A percentile compares a stretch with the other conserved stretches of the same genome.
These are phyloP conservation scores for Hybos culiciformis DNA, from an alignment of 2,888 invertebrate genomes.

Conservation along the genomic window DNA sequence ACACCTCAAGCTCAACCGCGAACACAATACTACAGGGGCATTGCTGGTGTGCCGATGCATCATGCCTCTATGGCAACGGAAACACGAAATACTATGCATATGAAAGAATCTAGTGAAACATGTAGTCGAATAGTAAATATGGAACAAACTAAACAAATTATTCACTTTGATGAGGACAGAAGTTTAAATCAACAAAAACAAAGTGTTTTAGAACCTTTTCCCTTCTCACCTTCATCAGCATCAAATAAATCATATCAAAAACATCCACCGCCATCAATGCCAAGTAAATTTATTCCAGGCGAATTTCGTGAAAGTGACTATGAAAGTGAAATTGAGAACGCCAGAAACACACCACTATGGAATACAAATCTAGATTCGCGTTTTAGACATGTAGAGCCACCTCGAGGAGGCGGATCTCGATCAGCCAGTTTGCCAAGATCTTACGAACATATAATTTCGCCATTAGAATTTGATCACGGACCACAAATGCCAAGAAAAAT, in stretches of 20 bases:
- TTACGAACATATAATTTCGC: slow-evolving; percentile 41
- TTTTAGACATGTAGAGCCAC: slow-evolving; percentile 48
- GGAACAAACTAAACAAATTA: slow-evolving; percentile 53
- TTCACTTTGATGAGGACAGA: slow-evolving; percentile 47
- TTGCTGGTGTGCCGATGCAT: slow-evolving; percentile 43
- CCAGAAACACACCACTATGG: slow-evolving; percentile 49
- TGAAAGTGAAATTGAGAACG: slow-evolving; percentile 50
- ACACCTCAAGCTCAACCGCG: slow-evolving; percentile 32
- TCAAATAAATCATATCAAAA: slow-evolving; percentile 28
- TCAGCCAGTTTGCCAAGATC: slow-evolving; percentile 40
- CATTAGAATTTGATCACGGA: slow-evolving; percentile 47
- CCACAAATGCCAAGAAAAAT: slow-evolving; percentile 36
- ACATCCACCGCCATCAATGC: slow-evolving; percentile 41
- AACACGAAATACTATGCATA: slow-evolving; percentile 53
- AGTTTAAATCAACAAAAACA: slow-evolving; percentile 18
- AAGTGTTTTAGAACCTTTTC: slow-evolving; percentile 34
- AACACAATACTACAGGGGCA: slow-evolving; percentile 42
- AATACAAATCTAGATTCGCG: slow-evolving; percentile 44
- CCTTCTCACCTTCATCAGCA: slow-evolving; percentile 36
- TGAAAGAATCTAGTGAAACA: slow-evolving; percentile 54
- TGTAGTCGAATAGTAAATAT: slow-evolving; percentile 50
- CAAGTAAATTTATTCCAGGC: slow-evolving; percentile 50
- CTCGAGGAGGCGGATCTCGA: slow-evolving; percentile 31
- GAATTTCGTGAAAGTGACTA: slow-evolving; percentile 55
- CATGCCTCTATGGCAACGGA: slow-evolving; percentile 49